Evolutionary conservation across 2,113 vertebrate species (phyloP).

Genomic region (Gopherus flavomarginatus): DNA sequence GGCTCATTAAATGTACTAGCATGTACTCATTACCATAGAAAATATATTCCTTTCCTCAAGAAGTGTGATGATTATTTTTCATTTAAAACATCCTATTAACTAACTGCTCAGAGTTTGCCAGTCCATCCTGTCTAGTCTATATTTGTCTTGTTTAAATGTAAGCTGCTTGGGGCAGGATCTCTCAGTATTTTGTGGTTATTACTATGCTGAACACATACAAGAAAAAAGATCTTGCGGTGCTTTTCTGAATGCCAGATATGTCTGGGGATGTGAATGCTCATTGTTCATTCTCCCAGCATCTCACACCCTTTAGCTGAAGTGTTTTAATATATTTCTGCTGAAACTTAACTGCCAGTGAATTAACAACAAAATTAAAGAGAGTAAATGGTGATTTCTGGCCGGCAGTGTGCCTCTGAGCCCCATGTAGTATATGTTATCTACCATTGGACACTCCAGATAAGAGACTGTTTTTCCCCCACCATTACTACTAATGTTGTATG

Average conservation of each 20-base stretch:
- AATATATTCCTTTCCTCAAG: background rate
- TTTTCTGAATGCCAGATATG: conserved; percentile 9
- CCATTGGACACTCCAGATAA: background rate
- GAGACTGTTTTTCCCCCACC: background rate
- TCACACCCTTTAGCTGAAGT: conserved; percentile 28
- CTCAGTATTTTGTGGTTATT: background rate
- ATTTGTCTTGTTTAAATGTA: background rate
- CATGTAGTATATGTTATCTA: background rate
- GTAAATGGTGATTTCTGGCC: conserved; percentile 3
- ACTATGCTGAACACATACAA: background rate
- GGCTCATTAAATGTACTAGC: background rate
- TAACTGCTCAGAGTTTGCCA: background rate
- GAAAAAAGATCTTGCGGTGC: background rate
- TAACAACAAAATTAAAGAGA: conserved; percentile 35
- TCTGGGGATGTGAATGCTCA: conserved; percentile 11
- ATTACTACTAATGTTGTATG: background rate
- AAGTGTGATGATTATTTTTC: background rate
- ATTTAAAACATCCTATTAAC: background rate
- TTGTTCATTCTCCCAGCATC: conserved; percentile 18
- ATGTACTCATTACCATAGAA: background rate
- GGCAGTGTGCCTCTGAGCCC: background rate
- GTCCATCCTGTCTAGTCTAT: background rate
- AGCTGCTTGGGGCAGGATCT: background rate
- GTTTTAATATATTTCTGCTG: conserved; percentile 22
- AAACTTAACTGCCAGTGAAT: background rate